Percentiles rank a stretch among this genome's conserved stretches.
These are phyloP conservation scores for Callipepla californica DNA, from an alignment of 2,113 vertebrate genomes.

Conservation along the genomic window DNA sequence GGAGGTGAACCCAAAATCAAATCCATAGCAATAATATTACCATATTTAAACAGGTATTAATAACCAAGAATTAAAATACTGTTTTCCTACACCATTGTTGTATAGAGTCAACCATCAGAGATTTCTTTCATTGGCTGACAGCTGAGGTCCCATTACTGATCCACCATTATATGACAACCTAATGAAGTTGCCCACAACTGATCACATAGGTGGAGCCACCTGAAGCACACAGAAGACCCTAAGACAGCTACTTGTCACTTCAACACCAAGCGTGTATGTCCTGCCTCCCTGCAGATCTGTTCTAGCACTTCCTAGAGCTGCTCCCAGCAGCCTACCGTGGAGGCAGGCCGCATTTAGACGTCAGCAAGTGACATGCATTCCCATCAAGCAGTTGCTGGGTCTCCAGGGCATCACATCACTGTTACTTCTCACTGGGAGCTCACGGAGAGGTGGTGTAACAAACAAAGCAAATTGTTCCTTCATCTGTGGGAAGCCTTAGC, in stretches of 20 bases:
- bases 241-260: background rate
- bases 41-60: background rate
- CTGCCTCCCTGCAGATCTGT: background rate
- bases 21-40: background rate
- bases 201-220: background rate
- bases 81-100: background rate
- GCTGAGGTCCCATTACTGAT: background rate
- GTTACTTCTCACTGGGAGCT: background rate
- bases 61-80: background rate
- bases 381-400: background rate
- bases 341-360: background rate
- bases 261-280: background rate
- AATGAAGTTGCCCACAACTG: background rate
- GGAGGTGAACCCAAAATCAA: background rate
- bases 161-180: background rate
- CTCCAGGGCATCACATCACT: background rate
- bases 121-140: background rate
- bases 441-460: background rate
- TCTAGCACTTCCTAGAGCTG: background rate
- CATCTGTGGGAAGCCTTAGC: background rate
- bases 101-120: background rate
- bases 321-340: background rate
- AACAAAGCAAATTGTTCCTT: background rate
- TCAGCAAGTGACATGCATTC: background rate
- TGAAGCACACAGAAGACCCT: background rate